Evolutionary conservation across 2,113 vertebrate species (phyloP).

Genomic region (Stercorarius parasiticus): DNA sequence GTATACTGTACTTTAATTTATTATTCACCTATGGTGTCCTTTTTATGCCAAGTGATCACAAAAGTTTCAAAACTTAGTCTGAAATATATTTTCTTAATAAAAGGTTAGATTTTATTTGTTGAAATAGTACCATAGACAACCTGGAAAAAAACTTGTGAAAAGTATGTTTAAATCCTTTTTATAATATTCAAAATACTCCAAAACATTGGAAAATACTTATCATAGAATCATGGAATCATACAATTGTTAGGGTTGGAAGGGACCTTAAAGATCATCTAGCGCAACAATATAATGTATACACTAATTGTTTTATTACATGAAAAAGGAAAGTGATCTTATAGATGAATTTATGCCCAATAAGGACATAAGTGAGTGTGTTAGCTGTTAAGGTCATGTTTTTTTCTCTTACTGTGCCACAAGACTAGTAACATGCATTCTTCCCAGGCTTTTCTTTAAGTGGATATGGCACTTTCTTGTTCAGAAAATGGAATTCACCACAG

Average conservation of each 20-base stretch:
- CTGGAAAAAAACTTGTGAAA: not conserved
- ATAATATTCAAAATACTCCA: not conserved
- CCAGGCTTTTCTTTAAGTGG: not conserved
- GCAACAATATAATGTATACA: not conserved
- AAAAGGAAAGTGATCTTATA: not conserved
- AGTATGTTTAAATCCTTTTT: not conserved
- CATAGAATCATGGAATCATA: too few species aligned
- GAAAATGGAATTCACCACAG: not conserved
- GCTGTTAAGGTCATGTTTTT: not conserved
- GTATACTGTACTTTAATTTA: not conserved
- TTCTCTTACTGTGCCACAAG: accelerated
- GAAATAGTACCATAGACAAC: not conserved
- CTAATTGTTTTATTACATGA: not conserved
- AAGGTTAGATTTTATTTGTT: not conserved
- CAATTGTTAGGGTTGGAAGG: too few species aligned
- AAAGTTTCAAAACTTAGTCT: not conserved
- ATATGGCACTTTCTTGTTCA: not conserved
- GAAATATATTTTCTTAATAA: not conserved
- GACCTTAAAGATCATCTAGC: too few species aligned
- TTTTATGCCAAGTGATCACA: not conserved
- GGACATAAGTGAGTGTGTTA: not conserved
- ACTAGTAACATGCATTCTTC: not conserved
- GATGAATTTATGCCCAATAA: not conserved
- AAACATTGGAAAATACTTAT: not conserved
- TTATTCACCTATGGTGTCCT: not conserved